Evolutionary conservation across 2,113 vertebrate genomes (phyloP), one percentile per base, ranked within the genome.

Genomic region (Mola mola): DNA sequence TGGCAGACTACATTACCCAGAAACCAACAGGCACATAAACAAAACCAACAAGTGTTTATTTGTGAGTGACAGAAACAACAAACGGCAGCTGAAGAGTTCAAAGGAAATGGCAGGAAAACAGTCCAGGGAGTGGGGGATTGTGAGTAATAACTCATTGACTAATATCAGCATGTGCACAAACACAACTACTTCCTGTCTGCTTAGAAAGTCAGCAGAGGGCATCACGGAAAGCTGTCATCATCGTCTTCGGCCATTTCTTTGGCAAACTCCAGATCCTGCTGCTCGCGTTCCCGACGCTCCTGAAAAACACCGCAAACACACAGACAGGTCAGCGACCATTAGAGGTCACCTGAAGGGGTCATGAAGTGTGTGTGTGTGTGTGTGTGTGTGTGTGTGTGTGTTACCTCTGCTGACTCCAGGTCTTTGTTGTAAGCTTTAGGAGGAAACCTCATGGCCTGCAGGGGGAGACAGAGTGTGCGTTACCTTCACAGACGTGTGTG

Each of bases 381-480:
- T 51, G 21, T 28, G 24, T 29, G 31, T 42, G 20, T 15, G n/a
- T 29, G 42, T 41, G 24, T 19, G 17, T 11, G 38, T 34, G 7
- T 72, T 87, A 98, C 97, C 97, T 99, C 97, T 41, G 95, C 97
- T 36, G 97, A 99, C 81, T 99, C 97, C 92, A 99, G 92, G 88
- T 99, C 97, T 87, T 99, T 99, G 92, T 98, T 99, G 83, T 99
- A 99, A 0, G 97, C 98, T 90, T 99, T 99, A 2, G 97, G 97
- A 31, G 97, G 97, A 69, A 99, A 99, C 71, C 97, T 91, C 96
- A 99, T 99, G 52, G 97, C 97, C 97, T 99, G 75, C 51, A 75
- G 71, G 36, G 6, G 17, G 36, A 66, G 11, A 66, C 12, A 37
- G 3, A 55, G 1, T 24, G 15, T 41, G n/a, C 4, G 4, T 10